These are phyloP conservation scores for Andrena cerasifolii DNA, from an alignment of 1,140 invertebrate species.

Conservation along the genomic window DNA sequence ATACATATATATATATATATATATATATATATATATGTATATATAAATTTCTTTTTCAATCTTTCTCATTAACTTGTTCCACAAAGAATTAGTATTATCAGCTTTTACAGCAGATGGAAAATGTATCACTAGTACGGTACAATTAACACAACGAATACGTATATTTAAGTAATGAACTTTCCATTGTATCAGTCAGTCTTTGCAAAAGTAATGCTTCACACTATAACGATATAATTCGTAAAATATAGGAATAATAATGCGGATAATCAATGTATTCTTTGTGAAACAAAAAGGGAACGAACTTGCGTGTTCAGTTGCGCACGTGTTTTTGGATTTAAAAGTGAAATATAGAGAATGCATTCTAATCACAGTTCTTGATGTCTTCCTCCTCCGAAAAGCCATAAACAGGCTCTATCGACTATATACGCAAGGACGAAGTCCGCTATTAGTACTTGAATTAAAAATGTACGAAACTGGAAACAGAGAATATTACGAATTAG, in stretches of 20 bases:
- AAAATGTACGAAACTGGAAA: slow-evolving; percentile 90
- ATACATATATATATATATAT: neutral
- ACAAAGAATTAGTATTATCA: slow-evolving; percentile 25
- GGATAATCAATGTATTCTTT: slow-evolving; percentile 2
- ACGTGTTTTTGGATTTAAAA: slow-evolving; percentile 19
- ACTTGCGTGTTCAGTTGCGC: slow-evolving; percentile 37
- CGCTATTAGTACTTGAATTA: slow-evolving; percentile 90
- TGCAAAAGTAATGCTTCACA: slow-evolving; percentile 21
- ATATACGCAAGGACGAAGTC: slow-evolving; percentile 93
- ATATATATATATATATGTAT: neutral
- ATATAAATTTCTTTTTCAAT: neutral
- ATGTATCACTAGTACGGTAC: neutral
- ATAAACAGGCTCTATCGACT: slow-evolving; percentile 92
- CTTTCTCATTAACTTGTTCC: slow-evolving; percentile 11
- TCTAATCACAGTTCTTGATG: slow-evolving; percentile 78
- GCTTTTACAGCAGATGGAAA: neutral
- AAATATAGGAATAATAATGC: neutral
- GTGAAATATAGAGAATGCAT: slow-evolving; percentile 18
- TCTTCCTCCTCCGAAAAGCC: slow-evolving; percentile 93
- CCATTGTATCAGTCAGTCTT: slow-evolving; percentile 20
- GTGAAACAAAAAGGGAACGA: slow-evolving; percentile 55
- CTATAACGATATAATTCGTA: neutral
- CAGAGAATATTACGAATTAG: slow-evolving; percentile 74
- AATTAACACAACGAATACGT: neutral
- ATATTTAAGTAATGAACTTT: slow-evolving; percentile 1